Conservation (phyloP, 2,113 vertebrate genomes). For the Xiphorhynchus elegans region DNA sequence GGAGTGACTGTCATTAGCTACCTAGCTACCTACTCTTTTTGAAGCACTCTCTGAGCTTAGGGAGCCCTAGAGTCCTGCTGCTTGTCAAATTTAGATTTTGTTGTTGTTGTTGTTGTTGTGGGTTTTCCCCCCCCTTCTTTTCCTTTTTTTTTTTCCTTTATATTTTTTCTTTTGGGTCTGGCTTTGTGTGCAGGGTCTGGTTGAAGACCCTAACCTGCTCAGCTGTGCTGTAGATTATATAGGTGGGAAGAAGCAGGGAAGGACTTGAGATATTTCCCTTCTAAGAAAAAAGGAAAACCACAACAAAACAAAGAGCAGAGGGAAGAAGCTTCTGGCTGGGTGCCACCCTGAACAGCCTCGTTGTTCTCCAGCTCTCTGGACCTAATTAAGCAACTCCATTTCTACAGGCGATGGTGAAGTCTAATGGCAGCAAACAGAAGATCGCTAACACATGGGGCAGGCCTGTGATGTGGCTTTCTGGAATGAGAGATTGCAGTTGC, state of each 20-base stretch:
- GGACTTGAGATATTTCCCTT: not conserved
- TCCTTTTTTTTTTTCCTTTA: not conserved
- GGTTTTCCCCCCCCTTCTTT: no score
- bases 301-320: not conserved
- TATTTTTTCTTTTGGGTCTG: not conserved
- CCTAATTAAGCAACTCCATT: conserved; percentile 5
- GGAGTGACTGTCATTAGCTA: not conserved
- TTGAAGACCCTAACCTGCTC: not conserved
- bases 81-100: not conserved
- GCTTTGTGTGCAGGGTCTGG: not conserved
- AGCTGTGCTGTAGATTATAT: not conserved
- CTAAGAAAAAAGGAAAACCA: conserved; percentile 13
- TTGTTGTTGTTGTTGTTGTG: accelerated
- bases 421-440: conserved; percentile 39
- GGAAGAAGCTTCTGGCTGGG: not conserved
- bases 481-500: conserved; percentile 25
- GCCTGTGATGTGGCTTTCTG: conserved; percentile 53
- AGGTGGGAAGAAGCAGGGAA: not conserved
- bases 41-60: not conserved
- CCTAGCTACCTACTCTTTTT: not conserved
- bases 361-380: conserved; percentile 37
- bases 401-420: not conserved
- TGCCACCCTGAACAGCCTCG: conserved; percentile 9
- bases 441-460: conserved; percentile 46
- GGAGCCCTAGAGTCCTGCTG: not conserved